phyloP scores from a whole-genome alignment of 2,113 vertebrate species.

The Pseudorectes ferrugineus region DNA sequence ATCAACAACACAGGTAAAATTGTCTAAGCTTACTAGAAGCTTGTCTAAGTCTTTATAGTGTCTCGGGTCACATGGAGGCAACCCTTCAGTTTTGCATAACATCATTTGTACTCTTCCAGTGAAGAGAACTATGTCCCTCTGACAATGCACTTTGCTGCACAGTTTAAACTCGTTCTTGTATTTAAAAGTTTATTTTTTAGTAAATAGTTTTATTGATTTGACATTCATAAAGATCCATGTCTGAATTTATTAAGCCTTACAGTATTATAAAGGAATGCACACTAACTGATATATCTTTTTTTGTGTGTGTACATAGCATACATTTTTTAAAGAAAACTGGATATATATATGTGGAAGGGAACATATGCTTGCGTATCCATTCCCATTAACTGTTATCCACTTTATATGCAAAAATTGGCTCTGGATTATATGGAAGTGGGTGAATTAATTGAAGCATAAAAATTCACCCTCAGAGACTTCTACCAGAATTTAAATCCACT shows the following conservation, averaged over 20 bases:
- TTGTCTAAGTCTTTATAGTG: not conserved
- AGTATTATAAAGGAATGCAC: not conserved
- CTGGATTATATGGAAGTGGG: not conserved
- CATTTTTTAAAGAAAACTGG: not conserved
- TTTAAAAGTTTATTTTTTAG: not conserved
- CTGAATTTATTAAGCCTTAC: not conserved
- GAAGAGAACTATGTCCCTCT: not conserved
- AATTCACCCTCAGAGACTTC: not conserved
- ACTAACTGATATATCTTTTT: not conserved
- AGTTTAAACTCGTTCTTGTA: not conserved
- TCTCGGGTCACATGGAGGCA: not conserved
- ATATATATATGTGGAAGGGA: not conserved
- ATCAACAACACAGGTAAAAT: not conserved
- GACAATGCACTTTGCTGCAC: not conserved
- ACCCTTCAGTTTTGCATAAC: not conserved
- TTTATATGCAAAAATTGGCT: not conserved
- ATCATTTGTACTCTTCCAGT: not conserved
- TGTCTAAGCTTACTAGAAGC: not conserved
- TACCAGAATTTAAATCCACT: conserved; percentile 6
- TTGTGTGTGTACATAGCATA: not conserved
- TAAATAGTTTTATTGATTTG: not conserved
- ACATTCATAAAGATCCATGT: not conserved
- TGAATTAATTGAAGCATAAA: conserved; percentile 23
- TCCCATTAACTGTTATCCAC: not conserved
- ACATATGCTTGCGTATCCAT: not conserved